Conservation (phyloP, 2,113 vertebrate species). For the Indri indri region DNA sequence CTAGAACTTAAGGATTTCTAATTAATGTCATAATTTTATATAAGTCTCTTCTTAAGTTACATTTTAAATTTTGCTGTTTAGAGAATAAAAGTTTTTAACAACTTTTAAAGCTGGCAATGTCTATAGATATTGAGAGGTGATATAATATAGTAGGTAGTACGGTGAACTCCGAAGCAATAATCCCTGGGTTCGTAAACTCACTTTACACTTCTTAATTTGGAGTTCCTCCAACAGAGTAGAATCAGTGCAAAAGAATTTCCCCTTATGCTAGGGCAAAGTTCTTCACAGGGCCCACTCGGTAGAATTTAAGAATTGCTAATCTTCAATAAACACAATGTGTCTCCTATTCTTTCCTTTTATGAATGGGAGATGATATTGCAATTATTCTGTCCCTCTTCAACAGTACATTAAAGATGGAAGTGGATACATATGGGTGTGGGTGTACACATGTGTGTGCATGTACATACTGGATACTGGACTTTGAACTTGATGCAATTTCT, state of each 20-base stretch:
- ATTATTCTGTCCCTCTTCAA: background rate
- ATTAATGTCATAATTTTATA: background rate
- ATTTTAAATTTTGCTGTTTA: background rate
- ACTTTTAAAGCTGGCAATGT: background rate
- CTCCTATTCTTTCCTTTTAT: background rate
- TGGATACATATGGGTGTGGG: background rate
- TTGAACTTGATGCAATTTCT: background rate
- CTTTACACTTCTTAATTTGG: background rate
- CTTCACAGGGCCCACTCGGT: background rate
- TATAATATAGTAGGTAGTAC: background rate
- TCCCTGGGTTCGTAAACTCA: background rate
- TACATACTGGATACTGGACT: background rate
- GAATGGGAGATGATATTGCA: background rate
- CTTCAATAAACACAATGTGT: background rate
- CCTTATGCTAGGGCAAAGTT: background rate
- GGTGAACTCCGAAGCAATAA: background rate
- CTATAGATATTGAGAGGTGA: background rate
- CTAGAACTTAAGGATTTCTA: background rate
- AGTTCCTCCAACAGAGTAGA: background rate
- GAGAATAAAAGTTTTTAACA: background rate
- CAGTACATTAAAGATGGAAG: background rate
- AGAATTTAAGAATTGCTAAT: background rate
- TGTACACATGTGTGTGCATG: too few relatives aligned
- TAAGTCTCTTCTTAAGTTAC: background rate
- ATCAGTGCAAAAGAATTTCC: background rate